These are phyloP conservation scores for Drosophila saltans DNA, from an alignment of 1,140 invertebrate species.

Conservation along the genomic window DNA sequence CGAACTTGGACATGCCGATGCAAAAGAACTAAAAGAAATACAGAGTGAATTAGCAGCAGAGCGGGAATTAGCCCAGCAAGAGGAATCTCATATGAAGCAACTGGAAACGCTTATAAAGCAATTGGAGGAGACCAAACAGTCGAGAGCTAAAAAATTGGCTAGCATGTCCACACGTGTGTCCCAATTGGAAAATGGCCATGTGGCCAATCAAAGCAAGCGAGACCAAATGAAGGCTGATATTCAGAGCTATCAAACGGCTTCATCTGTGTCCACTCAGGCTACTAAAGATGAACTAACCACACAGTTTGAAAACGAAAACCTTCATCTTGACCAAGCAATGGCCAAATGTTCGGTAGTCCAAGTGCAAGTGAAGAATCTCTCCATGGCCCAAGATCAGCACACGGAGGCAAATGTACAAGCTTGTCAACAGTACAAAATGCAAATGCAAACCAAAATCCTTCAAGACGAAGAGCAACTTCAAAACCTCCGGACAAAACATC, in stretches of 20 bases:
- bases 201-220: slow-evolving; percentile 23
- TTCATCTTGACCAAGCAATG: slow-evolving; percentile 51
- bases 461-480: slow-evolving; percentile 31
- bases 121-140: slow-evolving; percentile 55
- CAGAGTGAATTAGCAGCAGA: slow-evolving; percentile 58
- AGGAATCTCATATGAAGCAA: slow-evolving; percentile 56
- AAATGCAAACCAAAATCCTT: slow-evolving; percentile 28
- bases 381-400: slow-evolving; percentile 38
- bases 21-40: slow-evolving; percentile 52
- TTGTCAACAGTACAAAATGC: slow-evolving; percentile 31
- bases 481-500: slow-evolving; percentile 28
- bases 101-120: slow-evolving; percentile 56
- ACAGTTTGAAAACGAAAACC: slow-evolving; percentile 46
- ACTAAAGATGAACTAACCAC: slow-evolving; percentile 44
- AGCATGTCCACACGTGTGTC: slow-evolving; percentile 45
- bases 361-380: slow-evolving; percentile 56
- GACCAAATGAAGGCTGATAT: slow-evolving; percentile 39
- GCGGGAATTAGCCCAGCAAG: slow-evolving; percentile 44
- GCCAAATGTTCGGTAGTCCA: slow-evolving; percentile 63
- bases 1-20: slow-evolving; percentile 40
- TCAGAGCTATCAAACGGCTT: slow-evolving; percentile 35
- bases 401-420: slow-evolving; percentile 30
- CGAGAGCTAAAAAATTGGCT: slow-evolving; percentile 44
- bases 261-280: slow-evolving; percentile 18
- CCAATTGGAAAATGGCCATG: slow-evolving; percentile 46